These are phyloP conservation scores for Tenebrio molitor DNA, from an alignment of 1,140 invertebrate species.

Conservation along the genomic window DNA sequence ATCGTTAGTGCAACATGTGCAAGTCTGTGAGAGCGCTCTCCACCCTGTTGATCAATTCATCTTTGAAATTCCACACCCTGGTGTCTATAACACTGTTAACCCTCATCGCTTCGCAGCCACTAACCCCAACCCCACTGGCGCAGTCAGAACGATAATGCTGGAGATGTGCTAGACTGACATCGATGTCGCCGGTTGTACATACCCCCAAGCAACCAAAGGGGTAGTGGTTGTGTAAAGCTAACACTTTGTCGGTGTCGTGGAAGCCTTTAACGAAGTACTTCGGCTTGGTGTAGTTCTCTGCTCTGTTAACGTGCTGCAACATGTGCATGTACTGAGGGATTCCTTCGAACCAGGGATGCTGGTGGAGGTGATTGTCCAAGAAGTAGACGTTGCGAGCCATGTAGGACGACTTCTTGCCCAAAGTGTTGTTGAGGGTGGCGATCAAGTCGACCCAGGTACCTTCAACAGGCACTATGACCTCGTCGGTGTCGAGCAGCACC, in stretches of 20 bases:
- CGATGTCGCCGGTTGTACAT: conserved; percentile 89
- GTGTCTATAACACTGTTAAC: conserved; percentile 87
- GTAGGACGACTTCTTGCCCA: conserved; percentile 77
- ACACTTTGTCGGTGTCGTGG: conserved; percentile 88
- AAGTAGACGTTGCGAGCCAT: conserved; percentile 95
- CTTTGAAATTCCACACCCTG: conserved; percentile 90
- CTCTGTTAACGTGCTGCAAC: conserved; percentile 91
- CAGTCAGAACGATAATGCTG: conserved; percentile 95
- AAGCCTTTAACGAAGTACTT: conserved; percentile 95
- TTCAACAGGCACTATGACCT: conserved; percentile 93
- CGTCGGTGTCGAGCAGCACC: conserved; percentile 91
- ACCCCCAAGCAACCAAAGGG: conserved; percentile 85
- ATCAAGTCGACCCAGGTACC: conserved; percentile 85
- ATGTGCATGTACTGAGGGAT: conserved; percentile 92
- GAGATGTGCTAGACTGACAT: conserved; percentile 86
- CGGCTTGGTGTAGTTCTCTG: conserved; percentile 91
- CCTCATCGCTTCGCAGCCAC: conserved; percentile 87
- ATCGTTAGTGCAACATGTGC: too few species aligned
- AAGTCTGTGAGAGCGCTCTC: too few species aligned
- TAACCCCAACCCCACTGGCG: conserved; percentile 87
- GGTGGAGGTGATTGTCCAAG: conserved; percentile 86
- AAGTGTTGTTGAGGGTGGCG: conserved; percentile 64
- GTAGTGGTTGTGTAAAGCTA: conserved; percentile 93
- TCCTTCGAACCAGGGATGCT: conserved; percentile 83
- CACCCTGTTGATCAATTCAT: conserved; percentile 74